These are phyloP conservation scores for Alfaro cultratus DNA, from an alignment of 2,797 vertebrate genomes.

Conservation along the genomic window DNA sequence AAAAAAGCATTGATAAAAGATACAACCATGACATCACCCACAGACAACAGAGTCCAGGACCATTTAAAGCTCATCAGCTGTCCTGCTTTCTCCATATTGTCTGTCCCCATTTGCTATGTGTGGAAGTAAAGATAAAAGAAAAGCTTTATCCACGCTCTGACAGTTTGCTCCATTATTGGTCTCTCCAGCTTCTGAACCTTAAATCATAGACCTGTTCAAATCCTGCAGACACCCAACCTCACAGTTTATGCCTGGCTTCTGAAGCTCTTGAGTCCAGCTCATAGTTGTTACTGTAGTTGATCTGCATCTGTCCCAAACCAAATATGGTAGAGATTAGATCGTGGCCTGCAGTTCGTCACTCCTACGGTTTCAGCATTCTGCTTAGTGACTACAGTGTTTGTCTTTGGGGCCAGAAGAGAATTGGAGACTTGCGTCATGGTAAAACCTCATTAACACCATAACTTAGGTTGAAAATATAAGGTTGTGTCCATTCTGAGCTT, in stretches of 20 bases:
- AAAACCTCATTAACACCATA: constrained; percentile 58
- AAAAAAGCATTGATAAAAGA: constrained; percentile 55
- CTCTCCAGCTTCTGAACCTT: constrained; percentile 25
- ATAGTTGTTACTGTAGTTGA: constrained; percentile 21
- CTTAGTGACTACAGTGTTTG: constrained; percentile 35
- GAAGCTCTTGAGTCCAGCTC: constrained; percentile 9
- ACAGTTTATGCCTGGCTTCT: constrained; percentile 3
- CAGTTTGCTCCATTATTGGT: constrained; percentile 15
- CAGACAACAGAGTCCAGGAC: constrained; percentile 78
- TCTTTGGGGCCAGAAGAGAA: constrained; percentile 39
- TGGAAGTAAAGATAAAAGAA: constrained; percentile 34
- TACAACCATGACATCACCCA: constrained; percentile 84
- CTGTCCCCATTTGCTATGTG: constrained; percentile 42
- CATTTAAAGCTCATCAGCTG: constrained; percentile 73
- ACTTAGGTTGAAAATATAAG: constrained; percentile 34
- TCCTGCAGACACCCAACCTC: neutral
- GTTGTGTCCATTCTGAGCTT: constrained; percentile 29
- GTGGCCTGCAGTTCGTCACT: constrained; percentile 22
- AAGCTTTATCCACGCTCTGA: constrained; percentile 24
- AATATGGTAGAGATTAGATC: constrained; percentile 51
- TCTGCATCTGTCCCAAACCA: constrained; percentile 29
- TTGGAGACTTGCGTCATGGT: constrained; percentile 45
- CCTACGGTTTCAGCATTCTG: constrained; percentile 20
- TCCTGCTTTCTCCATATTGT: constrained; percentile 64
- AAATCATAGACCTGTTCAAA: constrained; percentile 13